Base-by-base conservation (phyloP, 2,888 invertebrate species). In the Phorcus lineatus region DNA sequence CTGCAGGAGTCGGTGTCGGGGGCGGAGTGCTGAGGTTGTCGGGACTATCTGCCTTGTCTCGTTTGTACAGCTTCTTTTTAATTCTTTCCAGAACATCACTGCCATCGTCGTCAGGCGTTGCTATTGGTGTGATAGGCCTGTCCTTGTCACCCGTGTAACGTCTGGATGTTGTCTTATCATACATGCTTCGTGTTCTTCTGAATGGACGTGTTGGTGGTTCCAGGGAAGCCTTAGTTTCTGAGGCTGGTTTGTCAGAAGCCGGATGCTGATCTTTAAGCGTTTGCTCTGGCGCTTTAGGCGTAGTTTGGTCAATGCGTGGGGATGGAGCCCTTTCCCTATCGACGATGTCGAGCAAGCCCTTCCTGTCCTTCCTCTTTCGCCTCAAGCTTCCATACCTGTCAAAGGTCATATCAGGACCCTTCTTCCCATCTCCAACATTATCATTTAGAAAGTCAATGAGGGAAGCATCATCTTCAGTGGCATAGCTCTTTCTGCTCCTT, bases 311-410 rank as follows among this genome's bases (percentile, higher is more conserved):
- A 19, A 88, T 78, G 67, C 84, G 84, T 24, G 91, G 91, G 13
- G 91, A 91, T 4, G 90, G 82, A 2, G 90, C 90, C 19, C 92
- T 81, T 84, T 92, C 92, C n/a, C 92, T 84, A 4, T 87, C 90
- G 40, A 83, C 82, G n/a, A 85, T 78, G 62, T 87, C 87, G 11
- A 86, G 79, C 16, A 80, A 79, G 78, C 80, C 86, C 36, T 83
- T 81, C 57, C 89, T 82, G 67, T 88, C 90, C 67, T 85, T 85
- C 31, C 86, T 83, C 55, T 89, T 85, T 67, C 88, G 82, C 31
- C 90, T 85, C 36, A 90, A 82, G 78, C 90, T 91, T n/a, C 89
- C 90, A 76, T 83, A 85, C 40, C 90, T 81, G 36, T 91, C 89
- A 82, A 91, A 90, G 0, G 83, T 77, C 1, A 84, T 76, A 53